phyloP scores from a whole-genome alignment of 2,888 invertebrate genomes.

The Eristalis arbustorum region DNA sequence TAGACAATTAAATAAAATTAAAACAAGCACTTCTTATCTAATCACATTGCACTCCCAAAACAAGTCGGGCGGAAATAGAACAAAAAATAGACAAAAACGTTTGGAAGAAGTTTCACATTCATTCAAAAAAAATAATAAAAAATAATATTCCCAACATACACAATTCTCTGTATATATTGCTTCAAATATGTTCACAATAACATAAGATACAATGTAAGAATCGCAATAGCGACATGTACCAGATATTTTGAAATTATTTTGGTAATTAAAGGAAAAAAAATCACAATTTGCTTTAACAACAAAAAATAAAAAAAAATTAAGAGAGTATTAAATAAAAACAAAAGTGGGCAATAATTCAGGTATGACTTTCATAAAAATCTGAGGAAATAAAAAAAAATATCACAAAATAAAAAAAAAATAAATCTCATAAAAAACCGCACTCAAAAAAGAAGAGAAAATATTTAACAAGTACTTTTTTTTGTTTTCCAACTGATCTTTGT shows the following conservation, averaged over 20 bases:
- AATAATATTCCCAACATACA: neutral
- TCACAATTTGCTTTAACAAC: conserved; percentile 53
- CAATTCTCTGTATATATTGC: conserved; percentile 15
- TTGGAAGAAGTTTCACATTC: conserved; percentile 40
- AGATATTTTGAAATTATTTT: conserved; percentile 44
- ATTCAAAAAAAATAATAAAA: conserved; percentile 18
- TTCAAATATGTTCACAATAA: conserved; percentile 1
- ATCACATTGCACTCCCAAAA: conserved; percentile 20
- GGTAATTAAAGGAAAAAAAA: conserved; percentile 26
- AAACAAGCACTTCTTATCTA: neutral
- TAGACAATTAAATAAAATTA: neutral
- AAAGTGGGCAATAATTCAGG: conserved; percentile 8
- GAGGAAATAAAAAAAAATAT: conserved; percentile 42
- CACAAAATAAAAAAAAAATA: conserved; percentile 49
- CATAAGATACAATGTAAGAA: conserved; percentile 31
- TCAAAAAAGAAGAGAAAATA: conserved; percentile 5
- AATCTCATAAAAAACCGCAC: conserved; percentile 31
- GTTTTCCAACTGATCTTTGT: neutral
- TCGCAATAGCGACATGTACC: conserved; percentile 44
- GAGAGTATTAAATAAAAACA: neutral
- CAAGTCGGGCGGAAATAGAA: neutral
- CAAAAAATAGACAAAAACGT: neutral
- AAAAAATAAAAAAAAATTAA: neutral
- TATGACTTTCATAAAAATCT: conserved; percentile 17
- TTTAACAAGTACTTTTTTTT: neutral